Base-by-base conservation (phyloP, 2,113 vertebrate genomes). In the Promerops cafer region DNA sequence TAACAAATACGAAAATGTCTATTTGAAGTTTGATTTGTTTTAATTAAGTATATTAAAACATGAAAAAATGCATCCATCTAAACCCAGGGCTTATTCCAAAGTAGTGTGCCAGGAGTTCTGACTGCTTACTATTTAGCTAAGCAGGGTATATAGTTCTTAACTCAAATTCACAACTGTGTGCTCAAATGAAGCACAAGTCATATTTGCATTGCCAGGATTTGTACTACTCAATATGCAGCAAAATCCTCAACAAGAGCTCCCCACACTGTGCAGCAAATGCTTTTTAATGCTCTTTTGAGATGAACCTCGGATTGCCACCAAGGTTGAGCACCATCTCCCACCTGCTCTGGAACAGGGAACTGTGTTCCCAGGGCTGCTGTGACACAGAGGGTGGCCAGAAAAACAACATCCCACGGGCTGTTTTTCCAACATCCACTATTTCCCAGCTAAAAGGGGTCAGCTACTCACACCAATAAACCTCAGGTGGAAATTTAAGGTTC, bases 181-280 rank as follows among this genome's bases (percentile, higher is more conserved):
- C 54, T 64, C 78, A 69, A 37, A 79, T 14, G 74, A 83, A 91
- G 59, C 61, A 78, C 30, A 71, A 84, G 35, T 50, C 63, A 65
- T 63, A 45, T 74, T 70, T 80, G 39, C 39, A 47, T n/a, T 16
- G 35, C 66, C 31, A 68, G 83, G 52, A 83, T 91, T 93, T 83
- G 61, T 56, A 28, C 56, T 64, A 5, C 27, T 88, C 70, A 69
- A 66, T 6, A 90, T 54, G 45, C 63, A 93, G 66, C 52, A 76
- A 96, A 96, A 96, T 77, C 52, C 39, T 80, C 70, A 53, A 57
- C n/a, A 80, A 90, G 88, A 91, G 50, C 75, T 88, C 80, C 59
- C 42, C 66, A 75, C 63, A 68, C 65, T 30, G 39, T 66, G 59
- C 39, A 92, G 77, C 54, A 87, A 90, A 90, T 66, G 52, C 50